Conservation (phyloP, 2,113 vertebrate genomes). For the Bubalus kerabau region DNA sequence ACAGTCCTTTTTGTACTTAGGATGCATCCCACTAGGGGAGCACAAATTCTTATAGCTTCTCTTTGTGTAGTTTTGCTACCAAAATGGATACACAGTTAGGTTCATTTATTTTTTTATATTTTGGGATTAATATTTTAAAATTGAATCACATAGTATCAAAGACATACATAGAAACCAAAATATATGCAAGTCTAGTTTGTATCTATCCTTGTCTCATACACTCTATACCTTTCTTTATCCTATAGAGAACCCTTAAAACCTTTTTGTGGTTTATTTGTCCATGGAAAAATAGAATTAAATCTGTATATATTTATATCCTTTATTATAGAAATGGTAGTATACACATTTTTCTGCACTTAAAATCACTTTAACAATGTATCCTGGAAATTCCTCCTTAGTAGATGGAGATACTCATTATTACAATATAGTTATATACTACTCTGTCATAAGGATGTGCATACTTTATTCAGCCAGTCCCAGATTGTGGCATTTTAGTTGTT, state of each 20-base stretch:
- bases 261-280: not conserved
- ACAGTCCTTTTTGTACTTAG: not conserved
- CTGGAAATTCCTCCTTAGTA: not conserved
- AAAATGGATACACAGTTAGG: not conserved
- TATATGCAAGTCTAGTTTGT: not conserved
- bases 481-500: not conserved
- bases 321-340: not conserved
- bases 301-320: not conserved
- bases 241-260: not conserved
- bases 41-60: not conserved
- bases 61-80: not conserved
- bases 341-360: not conserved
- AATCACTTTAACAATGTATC: not conserved
- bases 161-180: not conserved
- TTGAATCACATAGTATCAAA: not conserved
- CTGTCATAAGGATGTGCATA: not conserved
- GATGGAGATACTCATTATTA: not conserved
- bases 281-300: not conserved
- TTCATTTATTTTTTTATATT: not conserved
- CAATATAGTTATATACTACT: not conserved
- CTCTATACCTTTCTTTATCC: not conserved
- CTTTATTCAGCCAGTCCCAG: not conserved
- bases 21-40: not conserved
- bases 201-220: not conserved
- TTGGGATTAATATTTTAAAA: not conserved